These are phyloP conservation scores for Lycocorax pyrrhopterus DNA, from an alignment of 2,113 vertebrate species.

Conservation along the genomic window DNA sequence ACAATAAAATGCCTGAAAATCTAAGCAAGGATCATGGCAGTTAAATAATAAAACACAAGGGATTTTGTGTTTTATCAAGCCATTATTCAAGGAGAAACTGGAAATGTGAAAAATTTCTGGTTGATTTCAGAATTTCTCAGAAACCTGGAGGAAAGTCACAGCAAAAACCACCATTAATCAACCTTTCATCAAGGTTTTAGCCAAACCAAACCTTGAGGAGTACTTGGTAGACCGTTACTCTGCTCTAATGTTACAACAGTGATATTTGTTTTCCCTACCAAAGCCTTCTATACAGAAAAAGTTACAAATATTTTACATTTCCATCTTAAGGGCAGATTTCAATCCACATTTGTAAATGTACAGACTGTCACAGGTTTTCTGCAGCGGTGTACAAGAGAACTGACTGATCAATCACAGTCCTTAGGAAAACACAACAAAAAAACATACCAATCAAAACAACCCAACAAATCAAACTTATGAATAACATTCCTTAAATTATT, in stretches of 20 bases:
- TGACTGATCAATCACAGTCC: not conserved
- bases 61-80: not conserved
- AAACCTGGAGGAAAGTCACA: not conserved
- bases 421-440: not conserved
- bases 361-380: not conserved
- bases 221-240: not conserved
- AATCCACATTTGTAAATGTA: not conserved
- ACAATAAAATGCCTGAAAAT: not conserved
- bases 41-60: not conserved
- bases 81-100: not conserved
- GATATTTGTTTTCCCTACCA: rapidly evolving
- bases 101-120: not conserved
- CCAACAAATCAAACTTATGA: not conserved
- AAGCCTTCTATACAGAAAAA: not conserved
- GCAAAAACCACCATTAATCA: not conserved
- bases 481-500: not conserved
- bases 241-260: not conserved
- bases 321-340: not conserved
- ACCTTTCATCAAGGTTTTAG: not conserved
- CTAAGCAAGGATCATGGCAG: not conserved
- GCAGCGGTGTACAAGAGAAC: not conserved
- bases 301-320: not conserved
- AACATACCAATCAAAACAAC: not conserved
- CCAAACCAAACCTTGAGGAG: not conserved
- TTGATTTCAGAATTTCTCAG: not conserved